phyloP scores from a whole-genome alignment of 2,888 invertebrate species.

The Oxystoma pomonae region DNA sequence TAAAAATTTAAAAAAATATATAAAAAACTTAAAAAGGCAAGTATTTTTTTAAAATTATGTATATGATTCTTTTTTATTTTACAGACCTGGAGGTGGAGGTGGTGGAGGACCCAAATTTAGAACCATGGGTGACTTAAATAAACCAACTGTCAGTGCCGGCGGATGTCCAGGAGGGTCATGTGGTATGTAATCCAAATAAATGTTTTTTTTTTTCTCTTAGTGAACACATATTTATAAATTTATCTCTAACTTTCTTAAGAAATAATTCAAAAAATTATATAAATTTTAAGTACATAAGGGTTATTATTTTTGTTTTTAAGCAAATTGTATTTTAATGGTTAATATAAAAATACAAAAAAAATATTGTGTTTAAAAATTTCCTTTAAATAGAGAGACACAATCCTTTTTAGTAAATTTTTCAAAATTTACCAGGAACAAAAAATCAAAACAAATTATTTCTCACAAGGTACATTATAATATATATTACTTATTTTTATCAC shows the following conservation, averaged over 20 bases:
- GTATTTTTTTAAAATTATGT: not conserved
- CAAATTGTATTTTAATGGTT: too few relatives aligned
- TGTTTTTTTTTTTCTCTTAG: too few relatives aligned
- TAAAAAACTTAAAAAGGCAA: not conserved
- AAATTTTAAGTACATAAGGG: too few relatives aligned
- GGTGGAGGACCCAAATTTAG: constrained; percentile 33
- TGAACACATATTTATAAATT: too few relatives aligned
- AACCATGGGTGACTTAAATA: constrained; percentile 37
- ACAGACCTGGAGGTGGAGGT: constrained; percentile 29
- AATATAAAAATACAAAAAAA: too few relatives aligned
- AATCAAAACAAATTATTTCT: not conserved
- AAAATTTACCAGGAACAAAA: not conserved
- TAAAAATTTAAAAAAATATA: not conserved
- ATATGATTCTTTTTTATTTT: constrained; percentile 5
- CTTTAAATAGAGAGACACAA: too few relatives aligned
- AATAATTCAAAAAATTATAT: too few relatives aligned
- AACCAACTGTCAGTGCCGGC: constrained; percentile 30
- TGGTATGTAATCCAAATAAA: constrained; percentile 31
- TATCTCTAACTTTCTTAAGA: too few relatives aligned
- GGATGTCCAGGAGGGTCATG: constrained; percentile 38
- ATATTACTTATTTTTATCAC: too few relatives aligned
- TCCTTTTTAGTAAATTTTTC: not conserved
- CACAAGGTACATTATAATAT: constrained; percentile 1
- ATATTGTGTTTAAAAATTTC: too few relatives aligned
- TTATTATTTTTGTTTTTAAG: too few relatives aligned